phyloP scores from a whole-genome alignment of 2,113 vertebrate species.

The Xiphophorus maculatus region DNA sequence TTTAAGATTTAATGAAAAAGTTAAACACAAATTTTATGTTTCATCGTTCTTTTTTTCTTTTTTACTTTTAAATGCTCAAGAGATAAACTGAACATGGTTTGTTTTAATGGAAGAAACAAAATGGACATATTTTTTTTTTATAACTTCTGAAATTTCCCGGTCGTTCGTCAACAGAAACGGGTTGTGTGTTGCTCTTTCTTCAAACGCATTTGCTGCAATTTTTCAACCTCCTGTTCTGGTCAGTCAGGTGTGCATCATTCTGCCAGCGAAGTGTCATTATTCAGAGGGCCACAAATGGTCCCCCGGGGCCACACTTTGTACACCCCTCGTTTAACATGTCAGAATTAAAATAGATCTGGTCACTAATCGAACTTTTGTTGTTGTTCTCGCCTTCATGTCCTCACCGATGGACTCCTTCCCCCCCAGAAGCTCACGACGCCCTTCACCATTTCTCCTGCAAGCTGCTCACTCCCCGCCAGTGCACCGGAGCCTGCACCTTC shows the following conservation, averaged over 20 bases:
- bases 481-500: slow-evolving; percentile 93
- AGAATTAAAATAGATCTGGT: neutral
- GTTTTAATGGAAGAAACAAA: neutral
- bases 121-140: neutral
- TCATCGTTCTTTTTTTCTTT: neutral
- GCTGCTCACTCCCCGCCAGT: slow-evolving; percentile 95
- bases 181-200: neutral
- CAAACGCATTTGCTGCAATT: no score
- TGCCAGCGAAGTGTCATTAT: no score
- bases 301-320: neutral
- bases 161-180: no score
- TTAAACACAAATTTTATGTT: neutral
- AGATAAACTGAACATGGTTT: neutral
- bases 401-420: slow-evolving; percentile 64
- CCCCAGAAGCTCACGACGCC: slow-evolving; percentile 91
- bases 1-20: neutral
- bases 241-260: neutral
- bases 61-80: neutral
- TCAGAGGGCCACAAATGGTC: neutral
- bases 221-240: no score
- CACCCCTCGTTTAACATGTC: neutral
- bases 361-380: neutral
- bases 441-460: slow-evolving; percentile 96
- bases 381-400: slow-evolving; percentile 1
- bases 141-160: no score